Percentiles rank a stretch among this genome's conserved stretches.
These are phyloP conservation scores for Poecilia latipinna DNA, from an alignment of 2,113 vertebrate genomes.

Conservation along the genomic window DNA sequence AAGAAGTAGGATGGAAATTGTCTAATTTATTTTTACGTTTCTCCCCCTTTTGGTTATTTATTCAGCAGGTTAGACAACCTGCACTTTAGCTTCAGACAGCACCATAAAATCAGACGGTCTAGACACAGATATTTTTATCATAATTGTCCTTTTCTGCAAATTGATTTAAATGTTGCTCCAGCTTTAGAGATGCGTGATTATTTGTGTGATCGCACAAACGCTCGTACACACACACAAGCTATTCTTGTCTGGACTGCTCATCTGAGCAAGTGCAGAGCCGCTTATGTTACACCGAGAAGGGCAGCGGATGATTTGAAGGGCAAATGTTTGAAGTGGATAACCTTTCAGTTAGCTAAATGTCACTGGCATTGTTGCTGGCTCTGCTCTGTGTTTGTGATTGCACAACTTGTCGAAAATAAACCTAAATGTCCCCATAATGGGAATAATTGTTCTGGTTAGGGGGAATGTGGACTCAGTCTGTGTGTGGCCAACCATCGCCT, in stretches of 20 bases:
- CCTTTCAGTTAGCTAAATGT: slow-evolving; percentile 58
- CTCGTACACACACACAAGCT: slow-evolving; percentile 28
- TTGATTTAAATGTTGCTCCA: slow-evolving; percentile 29
- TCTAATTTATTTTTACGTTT: background rate
- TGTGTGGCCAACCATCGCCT: slow-evolving; percentile 67
- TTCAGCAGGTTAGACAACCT: slow-evolving; percentile 43
- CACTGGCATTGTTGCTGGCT: slow-evolving; percentile 57
- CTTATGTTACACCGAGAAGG: slow-evolving; percentile 56
- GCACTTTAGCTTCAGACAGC: slow-evolving; percentile 26
- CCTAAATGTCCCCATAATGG: slow-evolving; percentile 49
- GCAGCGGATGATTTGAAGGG: slow-evolving; percentile 43
- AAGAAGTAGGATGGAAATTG: too few species aligned
- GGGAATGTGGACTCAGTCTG: slow-evolving; percentile 51
- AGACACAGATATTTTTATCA: slow-evolving; percentile 26
- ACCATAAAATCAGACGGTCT: slow-evolving; percentile 33
- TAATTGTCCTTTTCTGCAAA: slow-evolving; percentile 32
- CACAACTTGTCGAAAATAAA: slow-evolving; percentile 47
- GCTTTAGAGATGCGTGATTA: slow-evolving; percentile 27
- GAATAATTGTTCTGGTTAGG: slow-evolving; percentile 65
- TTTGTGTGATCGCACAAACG: slow-evolving; percentile 15
- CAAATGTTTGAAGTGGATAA: slow-evolving; percentile 49
- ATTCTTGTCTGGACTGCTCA: slow-evolving; percentile 62
- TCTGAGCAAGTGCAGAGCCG: slow-evolving; percentile 56
- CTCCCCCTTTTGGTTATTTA: background rate
- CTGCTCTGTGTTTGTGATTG: slow-evolving; percentile 39